Base-by-base conservation (phyloP, 2,797 vertebrate genomes). In the Smutsia temminckii region DNA sequence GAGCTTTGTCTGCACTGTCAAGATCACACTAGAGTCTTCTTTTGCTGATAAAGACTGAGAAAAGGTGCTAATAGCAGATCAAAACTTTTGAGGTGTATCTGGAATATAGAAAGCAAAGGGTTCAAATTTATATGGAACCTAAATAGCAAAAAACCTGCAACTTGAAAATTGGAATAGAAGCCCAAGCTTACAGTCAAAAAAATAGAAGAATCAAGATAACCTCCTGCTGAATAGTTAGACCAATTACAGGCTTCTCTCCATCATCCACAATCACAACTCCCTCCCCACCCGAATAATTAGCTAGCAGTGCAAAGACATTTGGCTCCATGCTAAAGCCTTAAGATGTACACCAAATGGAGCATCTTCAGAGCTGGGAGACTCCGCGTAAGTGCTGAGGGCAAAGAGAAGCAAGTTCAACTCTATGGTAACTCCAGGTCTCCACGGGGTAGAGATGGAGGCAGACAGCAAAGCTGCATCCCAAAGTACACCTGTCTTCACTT, bases 31-130 rank as follows among this genome's bases (percentile, higher is more conserved):
- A 57, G 25, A 63, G 29, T 77, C 40, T 89, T 96, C 9, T 78
- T 91, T 92, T 37, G 6, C 18, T 79, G 75, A 89, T 91, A 94
- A 96, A 64, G 86, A 86, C 63, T 63, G 23, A 93, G 51, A 77
- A 88, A 93, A 29, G 1, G 0, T 93, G 61, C 68, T 84, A 94
- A 74, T 1, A 89, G n/a, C 32, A 83, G 25, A 75, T 12, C 29
- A 42, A 91, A 79, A 53, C 8, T 21, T 72, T 75, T 25, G 25
- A 89, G 57, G 42, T 59, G 72, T 84, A 64, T 55, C 46, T 84
- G n/a, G 29, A 91, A 89, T 37, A 89, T 0, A 89, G 81, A 95
- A 80, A 85, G 25, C 27, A 95, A 88, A 68, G 13, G 29, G 34
- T 46, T 84, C 53, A 69, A 78, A 92, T 86, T 77, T 89, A 66